Conservation (phyloP, 2,113 vertebrate species). For the Tricholaema leucomelas region DNA sequence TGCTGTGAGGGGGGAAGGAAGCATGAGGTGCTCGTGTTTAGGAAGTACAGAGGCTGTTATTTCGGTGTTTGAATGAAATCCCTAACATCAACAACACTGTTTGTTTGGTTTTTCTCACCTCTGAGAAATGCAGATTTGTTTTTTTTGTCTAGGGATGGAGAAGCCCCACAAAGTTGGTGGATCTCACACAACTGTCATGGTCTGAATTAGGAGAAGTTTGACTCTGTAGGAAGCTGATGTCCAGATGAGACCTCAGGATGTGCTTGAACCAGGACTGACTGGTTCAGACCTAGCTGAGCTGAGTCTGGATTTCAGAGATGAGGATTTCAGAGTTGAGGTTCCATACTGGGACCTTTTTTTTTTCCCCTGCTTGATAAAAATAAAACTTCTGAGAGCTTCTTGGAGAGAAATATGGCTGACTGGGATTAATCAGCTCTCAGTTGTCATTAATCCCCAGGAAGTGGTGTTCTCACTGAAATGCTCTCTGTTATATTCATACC, state of each 20-base stretch:
- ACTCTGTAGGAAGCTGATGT: background rate
- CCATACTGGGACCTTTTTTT: background rate
- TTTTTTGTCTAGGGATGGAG: background rate
- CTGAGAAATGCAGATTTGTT: background rate
- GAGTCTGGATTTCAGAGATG: background rate
- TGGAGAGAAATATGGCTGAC: background rate
- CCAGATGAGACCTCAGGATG: background rate
- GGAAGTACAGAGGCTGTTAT: background rate
- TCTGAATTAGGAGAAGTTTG: background rate
- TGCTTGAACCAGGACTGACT: background rate
- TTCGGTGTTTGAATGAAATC: background rate
- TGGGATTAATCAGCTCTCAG: constrained; percentile 60
- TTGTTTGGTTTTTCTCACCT: background rate
- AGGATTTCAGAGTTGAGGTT: background rate
- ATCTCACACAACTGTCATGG: background rate
- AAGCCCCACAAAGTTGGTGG: background rate
- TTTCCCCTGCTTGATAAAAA: constrained; percentile 10
- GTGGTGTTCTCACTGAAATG: constrained; percentile 19
- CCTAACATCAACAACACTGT: background rate
- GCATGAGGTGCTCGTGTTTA: background rate
- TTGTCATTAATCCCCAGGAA: constrained; percentile 67
- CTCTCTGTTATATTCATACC: constrained; percentile 47
- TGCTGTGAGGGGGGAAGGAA: background rate
- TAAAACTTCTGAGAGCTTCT: constrained; percentile 21
- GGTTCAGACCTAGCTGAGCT: background rate